These are phyloP conservation scores for Brachymystax lenok DNA, from an alignment of 2,797 vertebrate species.

Conservation along the genomic window DNA sequence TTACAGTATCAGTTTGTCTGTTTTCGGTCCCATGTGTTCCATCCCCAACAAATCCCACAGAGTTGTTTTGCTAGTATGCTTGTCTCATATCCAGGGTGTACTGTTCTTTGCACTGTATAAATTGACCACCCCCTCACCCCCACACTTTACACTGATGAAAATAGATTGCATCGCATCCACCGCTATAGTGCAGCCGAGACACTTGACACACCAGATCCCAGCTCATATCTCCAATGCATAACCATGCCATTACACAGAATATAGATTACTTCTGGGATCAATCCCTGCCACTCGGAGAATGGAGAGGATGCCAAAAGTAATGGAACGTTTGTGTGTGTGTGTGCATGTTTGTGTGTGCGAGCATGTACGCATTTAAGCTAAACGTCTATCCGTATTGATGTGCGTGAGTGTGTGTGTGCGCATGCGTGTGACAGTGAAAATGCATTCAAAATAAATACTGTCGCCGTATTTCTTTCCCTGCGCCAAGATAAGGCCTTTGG, in stretches of 20 bases:
- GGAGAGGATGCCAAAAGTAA: conserved; percentile 43
- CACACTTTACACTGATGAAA: conserved; percentile 57
- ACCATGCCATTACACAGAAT: conserved; percentile 46
- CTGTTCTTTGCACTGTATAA: conserved; percentile 39
- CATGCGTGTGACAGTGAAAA: conserved; percentile 17
- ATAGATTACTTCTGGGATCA: conserved; percentile 44
- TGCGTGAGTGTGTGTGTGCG: background rate
- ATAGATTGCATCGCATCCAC: conserved; percentile 56
- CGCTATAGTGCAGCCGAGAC: conserved; percentile 38
- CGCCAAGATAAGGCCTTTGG: conserved; percentile 22
- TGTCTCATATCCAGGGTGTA: conserved; percentile 22
- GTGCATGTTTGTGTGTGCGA: background rate
- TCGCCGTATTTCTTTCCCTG: conserved; percentile 29
- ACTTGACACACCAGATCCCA: conserved; percentile 60
- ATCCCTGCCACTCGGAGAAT: conserved; percentile 11
- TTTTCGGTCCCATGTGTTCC: background rate
- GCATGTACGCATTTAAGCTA: background rate
- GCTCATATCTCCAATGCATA: conserved; percentile 62
- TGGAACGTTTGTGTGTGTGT: conserved; percentile 30
- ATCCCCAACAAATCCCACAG: background rate
- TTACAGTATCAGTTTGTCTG: background rate
- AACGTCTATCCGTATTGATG: background rate
- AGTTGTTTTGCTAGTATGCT: conserved; percentile 21
- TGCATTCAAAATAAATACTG: conserved; percentile 47
- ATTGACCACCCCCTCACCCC: conserved; percentile 23